Base-by-base conservation (phyloP, 1,140 invertebrate genomes). In the Drosophila asahinai region DNA sequence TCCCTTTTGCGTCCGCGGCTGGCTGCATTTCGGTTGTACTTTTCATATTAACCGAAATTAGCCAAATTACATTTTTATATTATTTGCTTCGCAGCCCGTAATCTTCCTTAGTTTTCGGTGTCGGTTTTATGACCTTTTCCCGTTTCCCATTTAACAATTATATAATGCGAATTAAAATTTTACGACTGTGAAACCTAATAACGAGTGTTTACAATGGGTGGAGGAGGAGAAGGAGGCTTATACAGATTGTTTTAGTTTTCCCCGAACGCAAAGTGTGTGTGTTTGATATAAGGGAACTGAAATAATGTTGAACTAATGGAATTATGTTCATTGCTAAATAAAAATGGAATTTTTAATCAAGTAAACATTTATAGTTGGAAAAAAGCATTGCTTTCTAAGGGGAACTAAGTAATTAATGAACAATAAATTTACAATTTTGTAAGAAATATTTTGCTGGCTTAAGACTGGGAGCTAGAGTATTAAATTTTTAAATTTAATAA, bases 31-130 rank as follows among this genome's bases (percentile, higher is more conserved):
- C 22, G 52, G 58, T 71, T 71, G 49, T 60, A 45, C 22, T 78
- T 78, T 78, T 64, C 43, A 71, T 78, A 78, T 78, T 78, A 78
- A 63, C 66, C 60, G 64, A 78, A 77, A 78, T 78, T 78, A 78
- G 75, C 65, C 58, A 61, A 78, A 78, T 78, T 78, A 78, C 75
- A 78, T 62, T 75, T 74, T 64, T 54, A 75, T 47, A 54, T 52
- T 74, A 25, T 75, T 57, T 52, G 48, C 36, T 75, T 40, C 33
- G 6, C 42, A 17, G 30, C 43, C 8, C 38, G 67, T 64, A 64
- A 75, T 64, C 72, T 63, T 63, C 49, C 49, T 74, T 9, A 15
- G 30, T 25, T 43, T 52, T 73, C n/a, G 17, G 54, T 43, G 66
- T 40, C n/a, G 63, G 67, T 75, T 75, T 57, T 65, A 55, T 75